Percentiles rank a stretch among this genome's conserved stretches.
These are phyloP conservation scores for Hydrolagus affinis DNA, from an alignment of 2,113 vertebrate genomes.

Conservation along the genomic window DNA sequence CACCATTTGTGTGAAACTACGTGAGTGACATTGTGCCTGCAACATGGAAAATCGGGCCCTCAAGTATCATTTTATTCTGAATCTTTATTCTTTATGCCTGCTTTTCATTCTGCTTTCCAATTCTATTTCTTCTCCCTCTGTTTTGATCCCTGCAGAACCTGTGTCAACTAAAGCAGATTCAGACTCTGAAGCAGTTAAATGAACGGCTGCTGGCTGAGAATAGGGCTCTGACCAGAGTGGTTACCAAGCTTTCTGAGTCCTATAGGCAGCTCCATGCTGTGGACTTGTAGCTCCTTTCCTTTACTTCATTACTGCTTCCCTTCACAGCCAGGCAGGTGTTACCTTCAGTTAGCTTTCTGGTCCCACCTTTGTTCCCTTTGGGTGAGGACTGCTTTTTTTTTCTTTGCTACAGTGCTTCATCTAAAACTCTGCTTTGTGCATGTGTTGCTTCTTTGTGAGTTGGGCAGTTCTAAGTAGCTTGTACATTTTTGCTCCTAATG, in stretches of 20 bases:
- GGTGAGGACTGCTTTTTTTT: constrained; percentile 42
- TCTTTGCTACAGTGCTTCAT: constrained; percentile 26
- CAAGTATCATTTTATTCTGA: constrained; percentile 19
- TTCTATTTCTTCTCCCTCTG: constrained; percentile 51
- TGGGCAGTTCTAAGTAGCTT: constrained; percentile 52
- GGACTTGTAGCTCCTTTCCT: constrained; percentile 71
- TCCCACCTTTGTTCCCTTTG: constrained; percentile 56
- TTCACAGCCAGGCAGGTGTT: constrained; percentile 87
- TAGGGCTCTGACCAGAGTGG: constrained; percentile 89
- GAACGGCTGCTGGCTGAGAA: constrained; percentile 93
- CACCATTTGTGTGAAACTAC: background rate
- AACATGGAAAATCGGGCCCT: background rate
- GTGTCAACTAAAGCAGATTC: constrained; percentile 93
- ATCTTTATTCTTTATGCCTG: constrained; percentile 16
- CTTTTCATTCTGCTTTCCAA: constrained; percentile 45
- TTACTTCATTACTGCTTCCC: constrained; percentile 63
- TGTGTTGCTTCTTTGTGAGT: constrained; percentile 44
- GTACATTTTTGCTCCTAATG: constrained; percentile 41
- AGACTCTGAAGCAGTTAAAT: constrained; percentile 86
- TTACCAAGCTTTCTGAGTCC: constrained; percentile 86
- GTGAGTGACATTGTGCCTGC: background rate
- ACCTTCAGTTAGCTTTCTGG: constrained; percentile 55
- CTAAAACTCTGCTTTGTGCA: constrained; percentile 36
- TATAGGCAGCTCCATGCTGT: constrained; percentile 71
- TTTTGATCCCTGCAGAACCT: constrained; percentile 79